Conservation (phyloP, 2,888 invertebrate genomes). For the Eumerus sabulonum region DNA sequence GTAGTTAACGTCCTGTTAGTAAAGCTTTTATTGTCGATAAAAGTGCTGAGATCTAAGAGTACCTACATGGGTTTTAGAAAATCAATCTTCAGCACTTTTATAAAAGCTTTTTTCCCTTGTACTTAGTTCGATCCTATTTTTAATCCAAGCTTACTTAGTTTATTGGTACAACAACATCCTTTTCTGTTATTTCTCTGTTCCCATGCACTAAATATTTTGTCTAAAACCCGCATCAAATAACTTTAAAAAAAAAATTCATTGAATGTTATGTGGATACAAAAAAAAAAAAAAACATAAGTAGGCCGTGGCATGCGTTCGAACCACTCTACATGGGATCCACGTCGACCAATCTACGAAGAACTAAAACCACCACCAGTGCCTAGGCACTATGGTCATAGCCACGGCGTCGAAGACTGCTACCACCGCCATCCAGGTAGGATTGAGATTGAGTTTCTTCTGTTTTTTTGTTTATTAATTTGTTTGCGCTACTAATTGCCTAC, state of each 20-base stretch:
- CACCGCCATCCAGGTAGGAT: slow-evolving; percentile 79
- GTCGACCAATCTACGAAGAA: slow-evolving; percentile 93
- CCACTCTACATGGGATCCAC: slow-evolving; percentile 93
- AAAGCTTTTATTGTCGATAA: background rate
- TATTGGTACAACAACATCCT: background rate
- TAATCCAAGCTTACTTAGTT: slow-evolving; percentile 27
- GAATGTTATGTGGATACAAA: slow-evolving; percentile 19
- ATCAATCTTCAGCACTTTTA: background rate
- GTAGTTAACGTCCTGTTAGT: slow-evolving; percentile 4
- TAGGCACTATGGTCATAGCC: slow-evolving; percentile 75
- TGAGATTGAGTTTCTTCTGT: slow-evolving; percentile 36
- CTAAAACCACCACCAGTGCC: slow-evolving; percentile 85
- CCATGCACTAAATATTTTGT: slow-evolving; percentile 26
- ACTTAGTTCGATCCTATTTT: background rate
- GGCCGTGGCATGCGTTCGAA: slow-evolving; percentile 78
- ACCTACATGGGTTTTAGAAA: no score
- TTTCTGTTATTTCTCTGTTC: slow-evolving; percentile 2
- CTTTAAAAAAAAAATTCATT: slow-evolving; percentile 21
- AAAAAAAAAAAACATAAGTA: slow-evolving; percentile 70
- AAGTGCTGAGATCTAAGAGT: slow-evolving; percentile 38
- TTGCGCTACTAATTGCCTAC: slow-evolving; percentile 52
- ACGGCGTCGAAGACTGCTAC: slow-evolving; percentile 77
- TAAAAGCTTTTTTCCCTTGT: no score
- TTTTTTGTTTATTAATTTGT: slow-evolving; percentile 50
- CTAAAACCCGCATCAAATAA: slow-evolving; percentile 29